Evolutionary conservation across 64 coral and sea anemone genomes (phyloP).

Genomic region (Porites lutea): DNA sequence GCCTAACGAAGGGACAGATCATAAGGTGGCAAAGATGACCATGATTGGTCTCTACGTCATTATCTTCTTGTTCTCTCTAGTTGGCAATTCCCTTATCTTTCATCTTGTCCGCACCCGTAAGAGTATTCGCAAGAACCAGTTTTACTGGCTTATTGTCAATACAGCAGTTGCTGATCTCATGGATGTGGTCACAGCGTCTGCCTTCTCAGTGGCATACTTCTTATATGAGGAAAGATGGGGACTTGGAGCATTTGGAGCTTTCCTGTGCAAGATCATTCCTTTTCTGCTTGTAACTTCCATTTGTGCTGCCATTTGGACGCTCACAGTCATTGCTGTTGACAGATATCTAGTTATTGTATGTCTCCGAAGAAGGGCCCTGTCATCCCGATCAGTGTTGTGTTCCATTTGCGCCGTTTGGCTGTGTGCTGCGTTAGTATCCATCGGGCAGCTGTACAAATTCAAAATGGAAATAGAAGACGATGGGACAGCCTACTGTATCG

Average conservation of each 20-base stretch:
- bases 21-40: not conserved
- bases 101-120: constrained; percentile 61
- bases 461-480: not conserved
- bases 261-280: constrained; percentile 54
- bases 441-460: constrained; percentile 37
- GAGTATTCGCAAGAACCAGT: constrained; percentile 60
- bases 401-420: constrained; percentile 53
- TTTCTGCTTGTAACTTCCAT: constrained; percentile 10
- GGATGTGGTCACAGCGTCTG: constrained; percentile 9
- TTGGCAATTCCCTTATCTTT: constrained; percentile 53
- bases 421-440: constrained; percentile 14
- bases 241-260: constrained; percentile 33
- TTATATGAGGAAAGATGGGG: constrained; percentile 42
- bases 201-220: not conserved
- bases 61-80: constrained; percentile 50
- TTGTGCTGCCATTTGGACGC: constrained; percentile 50
- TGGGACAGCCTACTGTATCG: not conserved
- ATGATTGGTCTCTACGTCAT: constrained; percentile 30
- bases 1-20: not conserved
- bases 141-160: constrained; percentile 74
- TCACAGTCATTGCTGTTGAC: constrained; percentile 56
- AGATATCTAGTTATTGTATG: constrained; percentile 51
- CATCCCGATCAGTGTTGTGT: not conserved
- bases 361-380: constrained; percentile 28
- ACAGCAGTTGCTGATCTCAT: constrained; percentile 63